Percentiles rank a stretch among this genome's conserved stretches.
Evolutionary conservation across 2,888 invertebrate genomes (phyloP).

Genomic region (Synanthedon andrenaeformis): DNA sequence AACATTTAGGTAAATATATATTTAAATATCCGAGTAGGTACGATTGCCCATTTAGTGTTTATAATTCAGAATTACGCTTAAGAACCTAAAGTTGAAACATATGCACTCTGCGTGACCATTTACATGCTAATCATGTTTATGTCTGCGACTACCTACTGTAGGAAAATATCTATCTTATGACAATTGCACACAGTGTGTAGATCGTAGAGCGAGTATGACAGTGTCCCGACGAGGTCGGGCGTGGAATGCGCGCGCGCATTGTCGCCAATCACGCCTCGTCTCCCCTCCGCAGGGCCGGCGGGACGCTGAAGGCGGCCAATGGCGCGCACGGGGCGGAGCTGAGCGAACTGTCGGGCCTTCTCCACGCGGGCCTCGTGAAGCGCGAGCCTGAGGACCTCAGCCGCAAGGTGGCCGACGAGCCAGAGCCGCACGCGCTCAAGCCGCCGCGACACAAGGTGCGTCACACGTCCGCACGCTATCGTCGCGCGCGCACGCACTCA

Average conservation of each 20-base stretch:
- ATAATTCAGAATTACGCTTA: background rate
- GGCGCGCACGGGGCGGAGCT: constrained; percentile 77
- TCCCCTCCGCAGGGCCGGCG: constrained; percentile 75
- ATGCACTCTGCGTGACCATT: constrained; percentile 5
- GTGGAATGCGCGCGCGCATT: constrained; percentile 44
- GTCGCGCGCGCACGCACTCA: constrained; percentile 68
- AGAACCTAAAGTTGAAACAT: background rate
- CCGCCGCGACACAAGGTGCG: constrained; percentile 75
- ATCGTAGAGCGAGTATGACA: constrained; percentile 39
- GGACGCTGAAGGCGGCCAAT: constrained; percentile 74
- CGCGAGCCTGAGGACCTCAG: constrained; percentile 86
- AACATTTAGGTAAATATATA: background rate
- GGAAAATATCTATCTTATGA: constrained; percentile 10
- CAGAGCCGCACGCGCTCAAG: constrained; percentile 72
- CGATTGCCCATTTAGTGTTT: background rate
- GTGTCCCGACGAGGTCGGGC: constrained; percentile 34
- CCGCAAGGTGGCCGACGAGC: constrained; percentile 75
- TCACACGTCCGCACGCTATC: constrained; percentile 67
- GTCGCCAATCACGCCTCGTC: constrained; percentile 54
- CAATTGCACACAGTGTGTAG: constrained; percentile 27
- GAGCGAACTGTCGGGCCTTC: constrained; percentile 72
- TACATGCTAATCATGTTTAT: constrained; percentile 32
- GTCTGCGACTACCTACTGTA: constrained; percentile 6
- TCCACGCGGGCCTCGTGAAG: constrained; percentile 78
- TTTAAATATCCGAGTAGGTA: background rate